These are phyloP conservation scores for Ianthella basta DNA, from an alignment of 37 sponge, comb jelly and placozoan species.

Conservation along the genomic window DNA sequence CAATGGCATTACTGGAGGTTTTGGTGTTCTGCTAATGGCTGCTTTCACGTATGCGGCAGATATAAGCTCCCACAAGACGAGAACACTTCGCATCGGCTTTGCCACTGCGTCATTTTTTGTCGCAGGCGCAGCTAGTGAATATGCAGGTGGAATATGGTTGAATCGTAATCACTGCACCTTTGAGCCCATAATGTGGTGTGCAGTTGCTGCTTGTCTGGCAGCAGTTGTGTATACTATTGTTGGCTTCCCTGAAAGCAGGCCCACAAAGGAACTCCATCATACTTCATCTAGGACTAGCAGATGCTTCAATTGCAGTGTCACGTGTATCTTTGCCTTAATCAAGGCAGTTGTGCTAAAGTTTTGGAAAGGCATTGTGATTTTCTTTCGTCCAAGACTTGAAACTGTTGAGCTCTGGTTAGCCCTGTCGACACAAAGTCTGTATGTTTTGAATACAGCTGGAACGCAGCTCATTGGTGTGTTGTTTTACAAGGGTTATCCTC, in stretches of 20 bases:
- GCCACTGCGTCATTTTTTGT: conserved; percentile 43
- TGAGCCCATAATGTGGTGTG: conserved; percentile 8
- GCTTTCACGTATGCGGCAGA: conserved; percentile 56
- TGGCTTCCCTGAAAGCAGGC: conserved; percentile 45
- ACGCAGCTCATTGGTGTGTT: conserved; percentile 1
- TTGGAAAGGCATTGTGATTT: conserved; percentile 47
- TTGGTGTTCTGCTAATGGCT: conserved; percentile 40
- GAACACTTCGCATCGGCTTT: conserved; percentile 52
- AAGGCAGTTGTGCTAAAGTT: conserved; percentile 2
- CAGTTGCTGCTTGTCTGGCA: not conserved
- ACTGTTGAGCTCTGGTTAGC: conserved; percentile 39
- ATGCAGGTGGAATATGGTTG: conserved; percentile 51
- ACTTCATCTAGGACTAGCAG: too few species aligned
- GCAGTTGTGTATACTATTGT: conserved; percentile 39
- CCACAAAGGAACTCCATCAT: too few species aligned
- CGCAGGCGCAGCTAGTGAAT: conserved; percentile 25
- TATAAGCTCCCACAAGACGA: conserved; percentile 38
- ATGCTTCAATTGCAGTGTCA: too few species aligned
- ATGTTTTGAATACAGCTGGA: conserved; percentile 36
- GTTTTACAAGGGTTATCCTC: conserved; percentile 46
- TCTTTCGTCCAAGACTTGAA: conserved; percentile 20
- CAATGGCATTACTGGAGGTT: conserved; percentile 47
- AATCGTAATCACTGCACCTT: conserved; percentile 42
- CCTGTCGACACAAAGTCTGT: not conserved
- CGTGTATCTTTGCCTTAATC: not conserved